phyloP scores from a whole-genome alignment of 2,113 vertebrate species.

The Oenanthe oenanthe region DNA sequence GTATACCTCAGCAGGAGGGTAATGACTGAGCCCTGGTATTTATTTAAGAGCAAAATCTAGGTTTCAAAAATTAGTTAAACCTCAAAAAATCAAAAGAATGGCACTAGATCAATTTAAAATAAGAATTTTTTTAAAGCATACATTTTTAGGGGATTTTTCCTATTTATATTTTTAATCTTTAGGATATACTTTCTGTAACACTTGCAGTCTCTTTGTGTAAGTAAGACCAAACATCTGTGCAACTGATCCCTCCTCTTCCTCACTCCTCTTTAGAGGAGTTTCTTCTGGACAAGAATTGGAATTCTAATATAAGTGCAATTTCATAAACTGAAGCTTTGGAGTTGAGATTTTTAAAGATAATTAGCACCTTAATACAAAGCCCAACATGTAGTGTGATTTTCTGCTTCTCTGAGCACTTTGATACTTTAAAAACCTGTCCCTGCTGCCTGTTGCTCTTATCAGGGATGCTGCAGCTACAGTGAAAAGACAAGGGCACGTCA shows the following conservation, averaged over 20 bases:
- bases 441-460: not conserved
- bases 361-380: not conserved
- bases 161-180: not conserved
- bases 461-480: not conserved
- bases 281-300: not conserved
- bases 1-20: not conserved
- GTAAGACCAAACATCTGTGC: not conserved
- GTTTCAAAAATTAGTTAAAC: not conserved
- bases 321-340: not conserved
- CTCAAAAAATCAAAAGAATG: not conserved
- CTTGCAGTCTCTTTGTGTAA: not conserved
- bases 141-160: not conserved
- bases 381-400: not conserved
- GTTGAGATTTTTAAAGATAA: not conserved
- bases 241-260: not conserved
- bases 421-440: not conserved
- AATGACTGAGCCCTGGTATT: not conserved
- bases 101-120: not conserved
- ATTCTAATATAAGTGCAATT: not conserved
- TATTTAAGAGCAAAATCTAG: not conserved
- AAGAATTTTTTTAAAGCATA: not conserved
- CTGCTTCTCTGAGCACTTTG: not conserved
- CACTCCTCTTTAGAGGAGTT: not conserved
- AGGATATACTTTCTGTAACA: not conserved
- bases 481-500: not conserved